Evolutionary conservation across 2,113 vertebrate genomes (phyloP).

Genomic region (Xenotilapia flavipinnis): DNA sequence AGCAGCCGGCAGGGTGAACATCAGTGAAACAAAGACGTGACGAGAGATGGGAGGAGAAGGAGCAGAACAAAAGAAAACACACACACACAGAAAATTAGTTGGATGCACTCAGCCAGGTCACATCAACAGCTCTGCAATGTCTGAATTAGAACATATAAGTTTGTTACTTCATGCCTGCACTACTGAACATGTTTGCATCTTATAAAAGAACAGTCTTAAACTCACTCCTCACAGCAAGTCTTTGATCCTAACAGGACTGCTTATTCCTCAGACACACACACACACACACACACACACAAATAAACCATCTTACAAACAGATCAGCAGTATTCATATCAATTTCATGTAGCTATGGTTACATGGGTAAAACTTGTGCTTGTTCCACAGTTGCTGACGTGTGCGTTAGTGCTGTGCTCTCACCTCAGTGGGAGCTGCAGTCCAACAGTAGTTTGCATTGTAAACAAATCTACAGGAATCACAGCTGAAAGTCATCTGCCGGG

Average conservation of each 20-base stretch:
- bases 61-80: slow-evolving; percentile 10
- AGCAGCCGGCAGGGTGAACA: slow-evolving; percentile 5
- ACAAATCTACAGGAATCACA: neutral
- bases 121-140: neutral
- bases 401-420: neutral
- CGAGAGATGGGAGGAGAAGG: neutral
- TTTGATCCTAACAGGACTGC: neutral
- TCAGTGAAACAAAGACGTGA: slow-evolving; percentile 37
- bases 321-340: neutral
- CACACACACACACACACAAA: neutral
- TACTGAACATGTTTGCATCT: neutral
- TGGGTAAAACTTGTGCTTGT: neutral
- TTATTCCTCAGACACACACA: neutral
- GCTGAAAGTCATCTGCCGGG: neutral
- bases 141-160: neutral
- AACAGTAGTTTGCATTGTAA: neutral
- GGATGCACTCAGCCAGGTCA: neutral
- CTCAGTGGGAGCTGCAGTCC: neutral
- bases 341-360: neutral
- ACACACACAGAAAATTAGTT: neutral
- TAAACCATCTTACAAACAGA: neutral
- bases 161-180: neutral
- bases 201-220: neutral
- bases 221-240: neutral
- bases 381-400: neutral